Evolutionary conservation across 2,797 vertebrate species (phyloP), one percentile per base, ranked within the genome.

Genomic region (Paratrypauchen microcephalus): DNA sequence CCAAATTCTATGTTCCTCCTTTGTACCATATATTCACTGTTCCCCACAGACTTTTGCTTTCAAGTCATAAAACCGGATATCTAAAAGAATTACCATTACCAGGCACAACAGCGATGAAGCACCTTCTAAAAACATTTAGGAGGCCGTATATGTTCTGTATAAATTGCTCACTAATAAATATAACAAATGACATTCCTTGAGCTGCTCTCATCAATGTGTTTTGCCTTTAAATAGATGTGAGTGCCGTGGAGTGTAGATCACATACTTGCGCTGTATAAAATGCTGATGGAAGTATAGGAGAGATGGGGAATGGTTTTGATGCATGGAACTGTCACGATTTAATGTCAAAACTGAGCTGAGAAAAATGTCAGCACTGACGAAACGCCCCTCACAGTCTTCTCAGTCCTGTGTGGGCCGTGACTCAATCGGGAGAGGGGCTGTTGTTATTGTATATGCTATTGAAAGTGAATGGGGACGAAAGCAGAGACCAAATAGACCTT

Each of bases 321-420:
- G 66, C 83, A 84, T 58, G 79, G 78, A 73, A 75, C 65, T 69
- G 13, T 81, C 81, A 77, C 71, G 70, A 81, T 45, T 68, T 76
- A 30, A 72, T 11, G 60, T 72, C 1, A 65, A 82, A 73, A 45
- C 0, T 65, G 63, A 7, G 71, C 76, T 58, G 71, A 73, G 74
- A 85, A 81, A 67, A 83, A 86, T 66, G 83, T 72, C 72, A 69
- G 74, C 2, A 39, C 70, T 82, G 84, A 90, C 85, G 82, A 72
- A 83, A 77, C 60, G 73, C 72, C 74, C 64, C 63, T 77, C 73
- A 67, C 23, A 0, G 39, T 64, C 79, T 73, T 47, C 69, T 82
- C 65, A 56, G 79, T 86, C 83, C 79, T 9, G 2, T 68, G 65
- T 7, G 21, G 55, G 15, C 50, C 57, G 70, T 69, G 21, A 0